phyloP scores from a whole-genome alignment of 1,140 invertebrate genomes.

The Carcinoscorpius rotundicauda region DNA sequence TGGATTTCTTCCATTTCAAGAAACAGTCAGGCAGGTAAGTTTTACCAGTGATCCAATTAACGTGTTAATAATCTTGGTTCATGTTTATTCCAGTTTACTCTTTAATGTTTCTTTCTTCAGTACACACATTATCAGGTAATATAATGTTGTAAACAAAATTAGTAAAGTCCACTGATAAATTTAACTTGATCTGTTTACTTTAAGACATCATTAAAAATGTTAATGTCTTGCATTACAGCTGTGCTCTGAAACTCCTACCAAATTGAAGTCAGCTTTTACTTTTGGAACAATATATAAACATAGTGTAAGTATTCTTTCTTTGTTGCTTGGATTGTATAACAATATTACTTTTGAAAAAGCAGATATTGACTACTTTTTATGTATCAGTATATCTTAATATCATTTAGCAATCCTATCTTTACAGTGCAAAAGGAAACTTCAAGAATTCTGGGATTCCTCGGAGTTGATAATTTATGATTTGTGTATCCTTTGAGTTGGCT shows the following conservation, averaged over 20 bases:
- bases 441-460: slow-evolving; percentile 7
- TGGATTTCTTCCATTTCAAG: slow-evolving; percentile 26
- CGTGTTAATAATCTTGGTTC: too few relatives aligned
- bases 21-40: slow-evolving; percentile 17
- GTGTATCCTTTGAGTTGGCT: slow-evolving; percentile 14
- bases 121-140: not conserved
- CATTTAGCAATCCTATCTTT: slow-evolving; percentile 1
- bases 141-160: not conserved
- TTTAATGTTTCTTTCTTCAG: not conserved
- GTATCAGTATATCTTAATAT: not conserved
- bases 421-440: slow-evolving; percentile 12
- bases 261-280: slow-evolving; percentile 36
- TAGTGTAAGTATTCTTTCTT: slow-evolving; percentile 5
- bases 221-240: slow-evolving; percentile 31
- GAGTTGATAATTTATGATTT: slow-evolving; percentile 14
- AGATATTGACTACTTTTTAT: not conserved
- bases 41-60: too few relatives aligned
- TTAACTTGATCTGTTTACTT: too few relatives aligned
- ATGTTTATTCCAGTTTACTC: not conserved
- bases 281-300: slow-evolving; percentile 11
- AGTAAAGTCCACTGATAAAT: too few relatives aligned
- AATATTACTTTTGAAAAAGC: not conserved
- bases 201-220: too few relatives aligned
- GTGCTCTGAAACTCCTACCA: slow-evolving; percentile 36
- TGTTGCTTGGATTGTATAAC: not conserved